A percentile compares a stretch with the other conserved stretches of the same genome.
Evolutionary conservation across 1,140 invertebrate genomes (phyloP).

Genomic region (Matsumurasca onukii): DNA sequence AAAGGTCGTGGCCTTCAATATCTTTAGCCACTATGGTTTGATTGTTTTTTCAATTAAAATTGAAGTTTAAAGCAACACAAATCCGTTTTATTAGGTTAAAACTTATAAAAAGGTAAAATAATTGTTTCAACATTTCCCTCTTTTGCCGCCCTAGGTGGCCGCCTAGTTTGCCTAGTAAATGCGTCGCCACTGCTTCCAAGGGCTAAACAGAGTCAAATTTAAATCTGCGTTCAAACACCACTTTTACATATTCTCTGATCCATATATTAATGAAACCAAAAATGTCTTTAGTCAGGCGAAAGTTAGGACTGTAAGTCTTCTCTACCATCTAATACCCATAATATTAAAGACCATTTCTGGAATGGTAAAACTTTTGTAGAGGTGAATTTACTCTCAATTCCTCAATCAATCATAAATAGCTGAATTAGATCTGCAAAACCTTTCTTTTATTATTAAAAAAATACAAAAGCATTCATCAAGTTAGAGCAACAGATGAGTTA

Average conservation of each 20-base stretch:
- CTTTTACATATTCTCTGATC: not conserved
- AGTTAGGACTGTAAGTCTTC: not conserved
- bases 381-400: not conserved
- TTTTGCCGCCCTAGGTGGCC: too few relatives aligned
- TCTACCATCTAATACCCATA: not conserved
- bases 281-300: not conserved
- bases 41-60: too few relatives aligned
- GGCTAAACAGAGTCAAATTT: too few relatives aligned
- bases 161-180: too few relatives aligned
- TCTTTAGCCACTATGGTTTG: too few relatives aligned
- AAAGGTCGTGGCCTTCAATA: too few relatives aligned
- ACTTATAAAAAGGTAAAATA: too few relatives aligned
- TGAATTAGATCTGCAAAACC: not conserved
- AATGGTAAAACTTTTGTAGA: not conserved
- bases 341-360: not conserved
- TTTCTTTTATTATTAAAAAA: not conserved
- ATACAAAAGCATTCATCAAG: not conserved
- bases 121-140: too few relatives aligned
- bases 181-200: too few relatives aligned
- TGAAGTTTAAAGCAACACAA: too few relatives aligned
- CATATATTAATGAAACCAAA: not conserved
- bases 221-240: not conserved
- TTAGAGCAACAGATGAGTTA: not conserved
- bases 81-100: too few relatives aligned
- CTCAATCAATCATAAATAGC: not conserved